A percentile compares a stretch with the other conserved stretches of the same genome.
Evolutionary conservation across 2,113 vertebrate species (phyloP).

Genomic region (Diglossa brunneiventris): DNA sequence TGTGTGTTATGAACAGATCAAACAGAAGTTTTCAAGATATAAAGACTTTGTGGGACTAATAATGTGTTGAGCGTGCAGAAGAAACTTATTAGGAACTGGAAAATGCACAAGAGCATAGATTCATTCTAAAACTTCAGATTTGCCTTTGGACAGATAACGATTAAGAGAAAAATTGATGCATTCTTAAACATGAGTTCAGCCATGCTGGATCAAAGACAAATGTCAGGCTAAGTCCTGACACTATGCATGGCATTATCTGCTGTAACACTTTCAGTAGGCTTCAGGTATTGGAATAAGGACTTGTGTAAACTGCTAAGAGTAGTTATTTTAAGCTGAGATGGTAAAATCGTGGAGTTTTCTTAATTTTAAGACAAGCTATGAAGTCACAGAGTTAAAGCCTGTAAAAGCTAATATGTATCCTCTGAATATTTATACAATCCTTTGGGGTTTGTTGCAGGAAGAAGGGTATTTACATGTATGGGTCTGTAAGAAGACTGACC

Average conservation of each 20-base stretch:
- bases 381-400: neutral
- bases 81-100: neutral
- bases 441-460: neutral
- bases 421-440: neutral
- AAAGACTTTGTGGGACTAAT: neutral
- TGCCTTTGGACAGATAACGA: neutral
- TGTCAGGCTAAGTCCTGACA: neutral
- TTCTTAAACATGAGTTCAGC: neutral
- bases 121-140: neutral
- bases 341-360: neutral
- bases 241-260: neutral
- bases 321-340: neutral
- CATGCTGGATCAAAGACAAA: neutral
- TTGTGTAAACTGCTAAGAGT: neutral
- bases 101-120: neutral
- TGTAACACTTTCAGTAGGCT: neutral
- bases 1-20: neutral
- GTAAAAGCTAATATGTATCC: neutral
- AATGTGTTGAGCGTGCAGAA: neutral
- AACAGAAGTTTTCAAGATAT: neutral
- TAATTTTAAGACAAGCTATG: neutral
- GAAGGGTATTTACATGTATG: neutral
- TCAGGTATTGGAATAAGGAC: neutral
- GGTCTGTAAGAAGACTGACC: neutral
- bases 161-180: neutral